A percentile compares a stretch with the other conserved stretches of the same genome.
phyloP scores from a whole-genome alignment of 2,888 invertebrate genomes.

The Gastrophysa polygoni region DNA sequence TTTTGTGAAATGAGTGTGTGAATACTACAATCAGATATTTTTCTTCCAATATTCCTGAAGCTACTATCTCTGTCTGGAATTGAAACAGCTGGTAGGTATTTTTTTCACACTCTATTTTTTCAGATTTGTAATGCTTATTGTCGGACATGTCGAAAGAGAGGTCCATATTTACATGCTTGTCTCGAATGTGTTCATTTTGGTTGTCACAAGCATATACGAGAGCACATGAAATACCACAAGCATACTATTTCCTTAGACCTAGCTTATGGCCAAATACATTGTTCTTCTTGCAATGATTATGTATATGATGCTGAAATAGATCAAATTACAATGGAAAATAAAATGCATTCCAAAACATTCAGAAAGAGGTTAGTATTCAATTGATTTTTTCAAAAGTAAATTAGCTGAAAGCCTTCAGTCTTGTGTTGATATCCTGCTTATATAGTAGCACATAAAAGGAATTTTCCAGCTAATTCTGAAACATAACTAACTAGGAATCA shows the following conservation, averaged over 20 bases:
- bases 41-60: neutral
- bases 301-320: conserved; percentile 67
- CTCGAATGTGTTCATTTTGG: conserved; percentile 93
- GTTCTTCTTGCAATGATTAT: conserved; percentile 90
- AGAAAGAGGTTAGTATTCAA: conserved; percentile 46
- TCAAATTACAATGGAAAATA: conserved; percentile 50
- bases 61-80: neutral
- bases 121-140: conserved; percentile 62
- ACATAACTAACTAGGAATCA: too few species aligned
- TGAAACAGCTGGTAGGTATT: neutral
- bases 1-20: too few species aligned
- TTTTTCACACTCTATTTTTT: too few species aligned
- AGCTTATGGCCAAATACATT: conserved; percentile 86
- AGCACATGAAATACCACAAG: conserved; percentile 81
- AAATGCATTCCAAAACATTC: conserved; percentile 50
- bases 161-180: conserved; percentile 83
- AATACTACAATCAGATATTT: too few species aligned
- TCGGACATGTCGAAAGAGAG: conserved; percentile 78
- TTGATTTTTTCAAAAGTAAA: neutral
- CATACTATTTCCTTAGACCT: conserved; percentile 88
- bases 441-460: too few species aligned
- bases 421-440: too few species aligned
- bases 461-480: too few species aligned
- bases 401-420: too few species aligned
- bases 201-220: conserved; percentile 87